Evolutionary conservation across 1,140 invertebrate genomes (phyloP), one percentile per base, ranked within the genome.

Genomic region (Brachystomella parvula): DNA sequence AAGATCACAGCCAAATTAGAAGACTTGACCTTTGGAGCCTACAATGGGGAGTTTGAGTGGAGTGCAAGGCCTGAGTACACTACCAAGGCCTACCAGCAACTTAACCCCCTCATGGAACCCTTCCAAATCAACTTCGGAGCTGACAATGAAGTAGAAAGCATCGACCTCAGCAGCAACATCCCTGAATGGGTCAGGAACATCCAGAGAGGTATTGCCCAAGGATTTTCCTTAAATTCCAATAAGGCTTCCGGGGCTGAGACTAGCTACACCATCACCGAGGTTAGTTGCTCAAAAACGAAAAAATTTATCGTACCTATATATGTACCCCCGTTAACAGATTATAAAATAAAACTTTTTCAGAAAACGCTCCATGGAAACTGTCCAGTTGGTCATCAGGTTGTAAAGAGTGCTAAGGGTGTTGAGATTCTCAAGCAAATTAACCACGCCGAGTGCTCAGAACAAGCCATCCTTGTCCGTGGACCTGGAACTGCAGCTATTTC

Each of bases 301-400:
- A 53, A 3, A 44, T 15, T 39, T 49, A 31, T 67, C 0, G 17
- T 47, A 32, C 24, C 61, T 30, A 53, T 61, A 44, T 39, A 29
- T 31, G 30, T 0, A 47, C n/a, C n/a, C n/a, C n/a, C n/a, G n/a
- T n/a, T n/a, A n/a, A n/a, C n/a, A n/a, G n/a, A n/a, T n/a, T n/a
- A n/a, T n/a, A n/a, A n/a, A n/a, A n/a, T n/a, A n/a, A 63, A 2
- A 19, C 24, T 30, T 64, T 65, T n/a, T 39, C 53, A 72, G 71
- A 32, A 72, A 44, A 70, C 68, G 57, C 59, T 70, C 47, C 31
- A 65, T 58, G 71, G 71, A 39, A 68, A 72, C 9, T 72, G 71
- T 59, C 31, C 30, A 47, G 21, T 21, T 3, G 69, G 66, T 59
- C 30, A 72, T 49, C 69, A 72, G 62, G 64, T 70, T 17, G 71